Conservation (phyloP, 2,113 vertebrate species). For the Protobothrops flavoviridis region DNA sequence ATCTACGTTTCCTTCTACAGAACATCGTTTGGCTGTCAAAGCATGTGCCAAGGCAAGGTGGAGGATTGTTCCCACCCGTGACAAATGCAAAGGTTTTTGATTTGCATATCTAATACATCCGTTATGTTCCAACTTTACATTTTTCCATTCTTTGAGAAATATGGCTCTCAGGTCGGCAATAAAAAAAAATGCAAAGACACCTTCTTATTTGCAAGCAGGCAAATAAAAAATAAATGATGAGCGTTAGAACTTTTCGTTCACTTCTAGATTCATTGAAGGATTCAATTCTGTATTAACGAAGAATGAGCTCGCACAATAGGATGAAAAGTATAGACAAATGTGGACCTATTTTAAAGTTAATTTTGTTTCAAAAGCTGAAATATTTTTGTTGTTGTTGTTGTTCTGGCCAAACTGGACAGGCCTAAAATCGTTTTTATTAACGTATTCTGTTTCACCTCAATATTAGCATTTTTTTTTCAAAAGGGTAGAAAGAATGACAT, state of each 20-base stretch:
- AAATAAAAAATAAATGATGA: background rate
- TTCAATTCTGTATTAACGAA: background rate
- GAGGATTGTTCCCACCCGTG: background rate
- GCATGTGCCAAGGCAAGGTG: background rate
- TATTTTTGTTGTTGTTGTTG: background rate
- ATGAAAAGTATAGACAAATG: background rate
- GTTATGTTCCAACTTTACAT: background rate
- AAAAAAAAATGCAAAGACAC: background rate
- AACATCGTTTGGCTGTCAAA: background rate
- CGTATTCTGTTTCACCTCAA: background rate
- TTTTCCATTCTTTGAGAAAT: background rate
- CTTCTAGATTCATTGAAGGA: background rate
- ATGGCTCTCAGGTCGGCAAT: background rate
- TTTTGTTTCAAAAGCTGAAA: background rate
- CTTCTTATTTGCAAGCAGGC: background rate
- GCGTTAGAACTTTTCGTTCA: background rate
- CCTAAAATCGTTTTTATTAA: slow-evolving; percentile 9
- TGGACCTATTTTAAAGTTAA: background rate
- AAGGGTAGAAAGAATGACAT: background rate
- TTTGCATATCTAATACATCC: background rate
- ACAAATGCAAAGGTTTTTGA: background rate
- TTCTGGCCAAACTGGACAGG: background rate
- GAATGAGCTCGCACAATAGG: background rate
- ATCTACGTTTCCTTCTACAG: background rate
- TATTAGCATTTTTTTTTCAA: background rate